Conservation (phyloP, 2,113 vertebrate genomes). For the Oophaga pumilio region DNA sequence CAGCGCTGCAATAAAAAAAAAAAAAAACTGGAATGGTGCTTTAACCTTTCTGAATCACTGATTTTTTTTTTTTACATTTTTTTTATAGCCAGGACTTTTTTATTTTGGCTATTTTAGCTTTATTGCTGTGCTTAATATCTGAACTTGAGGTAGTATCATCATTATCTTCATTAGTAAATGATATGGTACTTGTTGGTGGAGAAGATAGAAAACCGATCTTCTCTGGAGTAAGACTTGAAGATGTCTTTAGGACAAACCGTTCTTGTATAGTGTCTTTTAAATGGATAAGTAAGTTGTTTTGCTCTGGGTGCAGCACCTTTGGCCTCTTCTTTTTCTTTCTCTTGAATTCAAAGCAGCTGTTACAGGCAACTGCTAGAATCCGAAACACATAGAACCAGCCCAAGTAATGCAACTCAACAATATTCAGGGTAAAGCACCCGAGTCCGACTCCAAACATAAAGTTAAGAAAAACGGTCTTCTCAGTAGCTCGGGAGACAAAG, state of each 20-base stretch:
- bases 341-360: slow-evolving; percentile 63
- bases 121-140: slow-evolving; percentile 63
- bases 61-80: slow-evolving; percentile 19
- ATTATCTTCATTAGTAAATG: slow-evolving; percentile 65
- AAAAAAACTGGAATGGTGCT: too few relatives aligned
- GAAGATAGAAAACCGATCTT: slow-evolving; percentile 55
- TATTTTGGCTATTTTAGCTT: slow-evolving; percentile 61
- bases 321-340: slow-evolving; percentile 40
- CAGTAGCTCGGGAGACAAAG: slow-evolving; percentile 70
- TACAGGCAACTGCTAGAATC: slow-evolving; percentile 65
- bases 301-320: slow-evolving; percentile 57
- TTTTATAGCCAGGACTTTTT: slow-evolving; percentile 61
- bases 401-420: slow-evolving; percentile 68
- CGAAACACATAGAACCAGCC: slow-evolving; percentile 69
- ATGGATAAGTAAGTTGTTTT: slow-evolving; percentile 68
- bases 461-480: slow-evolving; percentile 73
- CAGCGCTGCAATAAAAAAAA: too few relatives aligned
- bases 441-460: slow-evolving; percentile 70
- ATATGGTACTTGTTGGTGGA: slow-evolving; percentile 62
- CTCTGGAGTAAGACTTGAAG: slow-evolving; percentile 52
- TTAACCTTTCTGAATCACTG: neutral
- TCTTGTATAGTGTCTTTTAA: slow-evolving; percentile 68
- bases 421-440: slow-evolving; percentile 71
- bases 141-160: slow-evolving; percentile 51
- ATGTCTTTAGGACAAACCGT: slow-evolving; percentile 66